Conservation (phyloP, 2,888 invertebrate genomes). For the Pocota personata region DNA sequence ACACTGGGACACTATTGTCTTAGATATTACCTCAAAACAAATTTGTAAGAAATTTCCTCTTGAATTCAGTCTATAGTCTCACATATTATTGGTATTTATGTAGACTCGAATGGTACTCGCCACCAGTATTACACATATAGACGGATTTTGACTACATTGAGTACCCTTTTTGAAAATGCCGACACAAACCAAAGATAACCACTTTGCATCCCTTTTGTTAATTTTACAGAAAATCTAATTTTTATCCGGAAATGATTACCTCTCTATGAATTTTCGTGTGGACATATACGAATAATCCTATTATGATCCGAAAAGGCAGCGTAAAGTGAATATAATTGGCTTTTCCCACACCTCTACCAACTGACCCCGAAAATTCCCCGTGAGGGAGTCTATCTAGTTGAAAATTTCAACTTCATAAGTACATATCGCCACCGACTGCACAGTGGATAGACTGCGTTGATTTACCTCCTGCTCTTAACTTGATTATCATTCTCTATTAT, state of each 20-base stretch:
- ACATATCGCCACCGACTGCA: not conserved
- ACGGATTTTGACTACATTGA: too few relatives aligned
- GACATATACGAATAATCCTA: slow-evolving; percentile 5
- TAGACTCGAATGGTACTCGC: too few relatives aligned
- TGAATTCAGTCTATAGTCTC: too few relatives aligned
- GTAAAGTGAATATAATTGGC: not conserved
- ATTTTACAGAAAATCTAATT: not conserved
- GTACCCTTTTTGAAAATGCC: too few relatives aligned
- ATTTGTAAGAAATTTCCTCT: too few relatives aligned
- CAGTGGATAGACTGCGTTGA: not conserved
- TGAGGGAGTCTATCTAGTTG: not conserved
- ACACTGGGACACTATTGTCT: too few relatives aligned
- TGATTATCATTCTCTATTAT: not conserved
- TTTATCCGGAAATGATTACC: not conserved
- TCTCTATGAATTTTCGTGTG: not conserved
- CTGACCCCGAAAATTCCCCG: not conserved
- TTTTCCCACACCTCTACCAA: not conserved
- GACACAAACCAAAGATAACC: not conserved
- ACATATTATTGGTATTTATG: too few relatives aligned
- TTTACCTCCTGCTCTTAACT: not conserved
- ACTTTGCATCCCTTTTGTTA: too few relatives aligned
- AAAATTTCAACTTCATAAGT: not conserved
- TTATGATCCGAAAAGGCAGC: slow-evolving; percentile 5
- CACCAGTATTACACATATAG: too few relatives aligned
- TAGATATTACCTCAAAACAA: too few relatives aligned